A percentile compares a stretch with the other conserved stretches of the same genome.
Evolutionary conservation across 2,888 invertebrate species (phyloP).

Genomic region (Dermolepida albohirtum): DNA sequence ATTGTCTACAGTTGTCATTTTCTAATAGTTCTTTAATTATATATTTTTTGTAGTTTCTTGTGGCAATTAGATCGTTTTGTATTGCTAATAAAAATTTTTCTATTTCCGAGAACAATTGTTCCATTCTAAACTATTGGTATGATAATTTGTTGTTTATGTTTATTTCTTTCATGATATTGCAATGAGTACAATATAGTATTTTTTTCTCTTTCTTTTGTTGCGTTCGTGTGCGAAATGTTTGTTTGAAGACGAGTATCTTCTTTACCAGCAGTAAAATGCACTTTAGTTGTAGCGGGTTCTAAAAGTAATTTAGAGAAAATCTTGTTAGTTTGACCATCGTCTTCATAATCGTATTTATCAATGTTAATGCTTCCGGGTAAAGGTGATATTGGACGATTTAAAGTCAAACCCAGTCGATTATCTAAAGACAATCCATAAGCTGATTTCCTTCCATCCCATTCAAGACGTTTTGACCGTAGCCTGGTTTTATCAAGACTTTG

Average conservation of each 20-base stretch:
- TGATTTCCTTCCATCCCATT: conserved; percentile 70
- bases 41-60: too few species aligned
- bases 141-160: too few species aligned
- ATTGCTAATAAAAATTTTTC: too few species aligned
- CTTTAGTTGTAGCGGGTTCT: conserved; percentile 59
- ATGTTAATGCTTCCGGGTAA: conserved; percentile 46
- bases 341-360: conserved; percentile 57
- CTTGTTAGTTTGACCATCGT: conserved; percentile 69
- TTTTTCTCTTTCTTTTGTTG: too few species aligned
- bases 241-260: conserved; percentile 35
- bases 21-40: too few species aligned
- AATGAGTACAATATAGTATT: too few species aligned
- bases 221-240: conserved; percentile 57
- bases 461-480: conserved; percentile 90
- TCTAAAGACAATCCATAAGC: conserved; percentile 54
- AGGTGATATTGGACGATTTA: conserved; percentile 69
- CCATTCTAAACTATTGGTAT: too few species aligned
- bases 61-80: too few species aligned
- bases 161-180: too few species aligned
- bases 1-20: too few species aligned
- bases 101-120: too few species aligned
- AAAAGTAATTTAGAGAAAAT: conserved; percentile 66
- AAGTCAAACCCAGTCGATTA: conserved; percentile 69
- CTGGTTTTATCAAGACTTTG: conserved; percentile 86
- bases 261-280: conserved; percentile 71